Conservation (phyloP, 2,113 vertebrate species). For the Esox niger region DNA sequence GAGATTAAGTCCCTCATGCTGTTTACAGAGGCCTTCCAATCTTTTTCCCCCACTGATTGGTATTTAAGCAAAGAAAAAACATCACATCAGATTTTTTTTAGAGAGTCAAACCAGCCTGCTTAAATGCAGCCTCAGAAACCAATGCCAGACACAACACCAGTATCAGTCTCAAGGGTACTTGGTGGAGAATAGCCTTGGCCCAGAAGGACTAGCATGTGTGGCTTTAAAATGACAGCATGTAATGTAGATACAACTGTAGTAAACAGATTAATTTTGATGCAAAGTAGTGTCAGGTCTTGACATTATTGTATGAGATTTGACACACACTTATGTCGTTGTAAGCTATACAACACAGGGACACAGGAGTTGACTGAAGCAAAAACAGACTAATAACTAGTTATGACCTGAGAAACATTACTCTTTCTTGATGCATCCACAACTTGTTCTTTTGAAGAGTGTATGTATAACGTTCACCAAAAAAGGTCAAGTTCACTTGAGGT, state of each 20-base stretch:
- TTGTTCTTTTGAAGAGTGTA: background rate
- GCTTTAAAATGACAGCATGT: background rate
- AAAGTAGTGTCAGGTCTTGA: background rate
- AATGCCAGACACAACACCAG: background rate
- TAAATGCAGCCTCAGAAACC: no score
- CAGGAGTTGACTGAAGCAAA: no score
- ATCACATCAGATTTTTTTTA: no score
- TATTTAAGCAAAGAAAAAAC: no score
- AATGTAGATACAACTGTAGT: background rate
- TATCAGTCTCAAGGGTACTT: no score
- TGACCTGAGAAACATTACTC: background rate
- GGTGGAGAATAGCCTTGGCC: no score
- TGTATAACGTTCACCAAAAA: no score
- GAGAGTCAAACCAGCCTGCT: no score
- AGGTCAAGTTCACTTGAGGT: background rate
- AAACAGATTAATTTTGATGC: background rate
- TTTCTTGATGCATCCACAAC: background rate
- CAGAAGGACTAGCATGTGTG: background rate
- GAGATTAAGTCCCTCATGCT: no score
- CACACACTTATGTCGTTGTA: no score
- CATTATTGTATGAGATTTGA: no score
- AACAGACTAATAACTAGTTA: background rate
- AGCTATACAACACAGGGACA: no score
- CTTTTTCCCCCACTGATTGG: background rate
- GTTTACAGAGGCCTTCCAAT: background rate